Percentiles rank a stretch among this genome's conserved stretches.
Evolutionary conservation across 1,140 invertebrate species (phyloP).

Genomic region (Lucilia cuprina): DNA sequence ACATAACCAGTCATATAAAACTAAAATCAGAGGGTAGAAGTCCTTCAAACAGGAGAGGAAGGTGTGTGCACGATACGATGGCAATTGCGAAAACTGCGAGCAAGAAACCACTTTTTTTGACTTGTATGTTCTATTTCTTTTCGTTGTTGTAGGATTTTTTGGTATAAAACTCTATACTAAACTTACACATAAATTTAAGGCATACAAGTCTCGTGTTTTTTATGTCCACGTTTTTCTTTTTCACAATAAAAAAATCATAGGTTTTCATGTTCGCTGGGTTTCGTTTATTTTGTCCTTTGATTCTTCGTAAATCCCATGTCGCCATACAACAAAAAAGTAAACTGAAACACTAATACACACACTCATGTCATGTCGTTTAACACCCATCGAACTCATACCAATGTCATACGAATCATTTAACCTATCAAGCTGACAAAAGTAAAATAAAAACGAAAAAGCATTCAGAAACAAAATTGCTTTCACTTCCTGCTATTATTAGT

Average conservation of each 20-base stretch:
- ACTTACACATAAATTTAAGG: not conserved
- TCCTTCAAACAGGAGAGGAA: not conserved
- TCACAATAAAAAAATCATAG: constrained; percentile 33
- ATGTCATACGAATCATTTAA: not conserved
- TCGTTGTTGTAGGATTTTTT: not conserved
- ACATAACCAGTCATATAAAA: not conserved
- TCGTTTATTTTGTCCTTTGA: constrained; percentile 9
- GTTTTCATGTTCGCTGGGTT: constrained; percentile 16
- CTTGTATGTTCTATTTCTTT: not conserved
- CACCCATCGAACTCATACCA: constrained; percentile 9
- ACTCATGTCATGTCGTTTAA: not conserved
- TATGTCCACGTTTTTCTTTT: not conserved
- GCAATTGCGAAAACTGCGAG: not conserved
- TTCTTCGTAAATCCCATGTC: constrained; percentile 11
- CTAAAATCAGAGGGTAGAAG: not conserved
- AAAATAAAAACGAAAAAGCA: not conserved
- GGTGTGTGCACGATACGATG: not conserved
- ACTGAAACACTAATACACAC: not conserved
- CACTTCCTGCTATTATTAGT: not conserved
- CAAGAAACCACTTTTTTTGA: not conserved
- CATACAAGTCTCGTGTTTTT: not conserved
- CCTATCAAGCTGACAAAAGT: not conserved
- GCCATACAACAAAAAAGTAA: not conserved
- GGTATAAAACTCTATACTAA: not conserved
- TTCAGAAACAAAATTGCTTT: not conserved